phyloP scores from a whole-genome alignment of 2,113 vertebrate genomes.

The Rhizomys pruinosus region DNA sequence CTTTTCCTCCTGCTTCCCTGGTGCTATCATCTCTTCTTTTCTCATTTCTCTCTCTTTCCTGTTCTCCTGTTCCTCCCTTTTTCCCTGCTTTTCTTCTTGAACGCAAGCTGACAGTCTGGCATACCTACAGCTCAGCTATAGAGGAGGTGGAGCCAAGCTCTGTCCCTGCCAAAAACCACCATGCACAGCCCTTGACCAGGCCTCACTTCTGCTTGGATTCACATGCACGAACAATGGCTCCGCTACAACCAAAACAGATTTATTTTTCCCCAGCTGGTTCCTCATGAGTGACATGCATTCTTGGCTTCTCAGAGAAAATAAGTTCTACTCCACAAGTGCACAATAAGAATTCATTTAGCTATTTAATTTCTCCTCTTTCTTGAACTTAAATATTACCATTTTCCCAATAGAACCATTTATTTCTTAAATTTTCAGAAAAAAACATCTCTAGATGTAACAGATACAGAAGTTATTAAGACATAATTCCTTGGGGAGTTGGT shows the following conservation, averaged over 20 bases:
- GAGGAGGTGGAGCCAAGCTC: conserved; percentile 23
- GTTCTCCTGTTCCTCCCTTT: neutral
- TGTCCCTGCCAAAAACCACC: conserved; percentile 72
- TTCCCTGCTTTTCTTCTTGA: neutral
- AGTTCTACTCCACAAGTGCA: conserved; percentile 44
- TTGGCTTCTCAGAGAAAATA: conserved; percentile 64
- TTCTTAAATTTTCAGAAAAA: conserved; percentile 11
- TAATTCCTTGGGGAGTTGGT: conserved; percentile 27
- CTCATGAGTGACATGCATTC: conserved; percentile 67
- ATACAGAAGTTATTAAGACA: neutral
- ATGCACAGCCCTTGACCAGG: conserved; percentile 64
- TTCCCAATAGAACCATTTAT: neutral
- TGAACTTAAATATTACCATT: conserved; percentile 10
- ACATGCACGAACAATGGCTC: conserved; percentile 72
- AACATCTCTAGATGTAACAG: neutral
- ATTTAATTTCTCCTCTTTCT: conserved; percentile 13
- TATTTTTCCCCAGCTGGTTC: conserved; percentile 82
- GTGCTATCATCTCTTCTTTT: neutral
- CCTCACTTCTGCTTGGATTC: conserved; percentile 78
- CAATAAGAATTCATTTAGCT: conserved; percentile 38
- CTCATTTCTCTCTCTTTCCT: neutral
- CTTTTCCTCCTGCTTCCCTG: neutral
- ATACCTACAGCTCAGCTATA: conserved; percentile 62
- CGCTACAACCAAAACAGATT: conserved; percentile 81
- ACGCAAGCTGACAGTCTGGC: conserved; percentile 8